Evolutionary conservation across 2,888 invertebrate genomes (phyloP), one percentile per base, ranked within the genome.

Genomic region (Mayetiola destructor): DNA sequence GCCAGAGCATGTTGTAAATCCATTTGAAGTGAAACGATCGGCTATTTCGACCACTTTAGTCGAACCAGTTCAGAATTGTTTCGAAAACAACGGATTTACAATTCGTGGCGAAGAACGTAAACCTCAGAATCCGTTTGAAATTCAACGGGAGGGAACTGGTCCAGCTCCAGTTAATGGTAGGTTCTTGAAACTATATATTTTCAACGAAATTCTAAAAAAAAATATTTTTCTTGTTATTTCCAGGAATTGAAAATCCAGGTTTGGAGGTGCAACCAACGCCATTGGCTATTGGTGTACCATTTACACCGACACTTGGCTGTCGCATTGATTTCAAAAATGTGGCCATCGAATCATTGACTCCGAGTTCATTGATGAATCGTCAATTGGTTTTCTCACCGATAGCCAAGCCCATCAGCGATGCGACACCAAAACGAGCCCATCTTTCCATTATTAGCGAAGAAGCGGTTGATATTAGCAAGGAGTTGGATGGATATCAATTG

Each of bases 401-500:
- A 5, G 60, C 59, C 18, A 37, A 58, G 20, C 56, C 61, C 30
- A 37, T 57, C 4, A 58, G 55, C 10, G 9, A 21, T 27, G 59
- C 60, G 5, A 58, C 57, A 3, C 56, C 63, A 1, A 69, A 67
- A 57, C 42, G 58, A 1, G 14, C 10, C 2, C 32, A 55, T 64
- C 59, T 72, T 23, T 65, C 67, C 2, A 65, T 68, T 8, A 67
- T 69, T 3, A 68, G 65, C 30, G 73, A 73, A 61, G 72, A 71
- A 58, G 52, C 65, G 27, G 64, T 70, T 63, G 70, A 72, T 58
- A 72, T 73, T 59, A 72, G 69, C 18, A 67, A 68, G 53, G 72
- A 73, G 56, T 59, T 73, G 20, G 73, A 73, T 61, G 66, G 65
- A 6, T 73, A 73, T 61, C 73, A 73, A 59, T 58, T 72, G 39